Evolutionary conservation across 2,113 vertebrate species (phyloP).

Genomic region (Caranx melampygus): DNA sequence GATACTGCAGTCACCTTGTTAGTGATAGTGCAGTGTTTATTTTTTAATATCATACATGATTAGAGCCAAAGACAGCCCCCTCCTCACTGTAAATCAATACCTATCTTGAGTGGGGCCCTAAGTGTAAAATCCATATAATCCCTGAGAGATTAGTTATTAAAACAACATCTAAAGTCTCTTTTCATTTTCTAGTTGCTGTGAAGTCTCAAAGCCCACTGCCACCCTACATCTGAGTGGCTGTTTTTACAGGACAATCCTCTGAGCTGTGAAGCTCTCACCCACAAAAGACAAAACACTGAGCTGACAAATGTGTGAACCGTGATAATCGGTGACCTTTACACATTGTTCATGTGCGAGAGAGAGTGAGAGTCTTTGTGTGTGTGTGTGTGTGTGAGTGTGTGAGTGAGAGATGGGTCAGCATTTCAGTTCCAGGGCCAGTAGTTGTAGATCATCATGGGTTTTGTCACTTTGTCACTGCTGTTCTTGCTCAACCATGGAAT

Average conservation of each 20-base stretch:
- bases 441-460: constrained; percentile 4
- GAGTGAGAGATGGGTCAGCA: constrained; percentile 29
- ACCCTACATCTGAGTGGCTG: neutral
- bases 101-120: neutral
- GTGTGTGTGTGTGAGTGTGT: constrained; percentile 8
- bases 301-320: constrained; percentile 43
- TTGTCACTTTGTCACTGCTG: constrained; percentile 30
- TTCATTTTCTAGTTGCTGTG: constrained; percentile 10
- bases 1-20: neutral
- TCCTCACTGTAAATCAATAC: neutral
- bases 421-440: constrained; percentile 26
- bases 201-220: neutral
- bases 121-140: constrained; percentile 12
- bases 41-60: neutral
- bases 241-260: constrained; percentile 14
- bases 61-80: neutral
- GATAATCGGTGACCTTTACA: constrained; percentile 43
- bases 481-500: constrained; percentile 61
- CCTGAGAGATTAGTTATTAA: neutral
- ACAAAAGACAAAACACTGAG: constrained; percentile 50
- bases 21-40: neutral
- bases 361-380: neutral
- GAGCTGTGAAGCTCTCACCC: constrained; percentile 23
- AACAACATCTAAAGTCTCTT: neutral
- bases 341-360: constrained; percentile 1